Percentiles rank a stretch among this genome's conserved stretches.
These are phyloP conservation scores for Scolanthus callimorphus DNA, from an alignment of 92 coral and sea anemone genomes.

Conservation along the genomic window DNA sequence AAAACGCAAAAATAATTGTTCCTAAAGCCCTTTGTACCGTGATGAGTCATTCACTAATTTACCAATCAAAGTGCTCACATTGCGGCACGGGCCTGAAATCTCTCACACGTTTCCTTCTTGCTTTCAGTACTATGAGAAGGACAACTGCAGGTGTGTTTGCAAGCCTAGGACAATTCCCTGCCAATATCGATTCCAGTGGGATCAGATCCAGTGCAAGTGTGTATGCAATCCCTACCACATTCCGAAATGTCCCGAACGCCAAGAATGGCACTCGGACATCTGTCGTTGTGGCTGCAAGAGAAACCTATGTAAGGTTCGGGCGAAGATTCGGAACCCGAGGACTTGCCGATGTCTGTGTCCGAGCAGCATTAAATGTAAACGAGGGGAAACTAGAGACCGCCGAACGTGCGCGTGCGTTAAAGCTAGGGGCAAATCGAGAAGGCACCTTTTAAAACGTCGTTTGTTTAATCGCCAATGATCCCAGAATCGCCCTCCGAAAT, in stretches of 20 bases:
- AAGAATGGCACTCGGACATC: slow-evolving; percentile 13
- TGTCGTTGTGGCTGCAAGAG: slow-evolving; percentile 21
- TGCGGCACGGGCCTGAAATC: too few species aligned
- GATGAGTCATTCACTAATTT: too few species aligned
- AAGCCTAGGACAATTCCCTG: slow-evolving; percentile 3
- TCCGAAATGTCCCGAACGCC: slow-evolving; percentile 15
- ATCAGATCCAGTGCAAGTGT: slow-evolving; percentile 23
- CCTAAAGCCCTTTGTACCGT: too few species aligned
- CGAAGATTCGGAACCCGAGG: slow-evolving; percentile 12
- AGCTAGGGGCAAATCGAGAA: too few species aligned
- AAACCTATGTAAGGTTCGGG: slow-evolving; percentile 1
- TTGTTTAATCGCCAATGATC: too few species aligned
- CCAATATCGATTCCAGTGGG: slow-evolving; percentile 21
- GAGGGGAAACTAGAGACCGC: slow-evolving; percentile 9
- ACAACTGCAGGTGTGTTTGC: slow-evolving; percentile 26
- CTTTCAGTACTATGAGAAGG: too few species aligned
- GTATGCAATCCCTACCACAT: slow-evolving; percentile 14
- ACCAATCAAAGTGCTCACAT: too few species aligned
- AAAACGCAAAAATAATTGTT: too few species aligned
- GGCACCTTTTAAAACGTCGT: too few species aligned
- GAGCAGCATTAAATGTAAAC: slow-evolving; percentile 1
- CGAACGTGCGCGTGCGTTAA: slow-evolving; percentile 22
- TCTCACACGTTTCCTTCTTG: too few species aligned
- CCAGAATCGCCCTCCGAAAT: too few species aligned
- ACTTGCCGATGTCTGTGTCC: slow-evolving; percentile 27